A percentile compares a stretch with the other conserved stretches of the same genome.
Evolutionary conservation across 2,888 invertebrate species (phyloP).

Genomic region (Plebejus melissa): DNA sequence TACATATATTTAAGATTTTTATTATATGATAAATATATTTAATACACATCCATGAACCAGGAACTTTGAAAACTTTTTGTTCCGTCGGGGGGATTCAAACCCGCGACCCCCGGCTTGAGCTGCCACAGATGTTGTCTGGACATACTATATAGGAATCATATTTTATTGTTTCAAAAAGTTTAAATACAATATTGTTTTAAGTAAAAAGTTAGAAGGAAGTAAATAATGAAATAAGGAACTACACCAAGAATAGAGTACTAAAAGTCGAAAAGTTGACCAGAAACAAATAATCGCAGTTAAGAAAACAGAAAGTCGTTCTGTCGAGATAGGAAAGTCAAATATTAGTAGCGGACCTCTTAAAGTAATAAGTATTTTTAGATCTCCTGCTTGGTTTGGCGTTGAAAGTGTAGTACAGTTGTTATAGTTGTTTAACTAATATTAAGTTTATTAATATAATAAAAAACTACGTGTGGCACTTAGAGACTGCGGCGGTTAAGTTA

Average conservation of each 20-base stretch:
- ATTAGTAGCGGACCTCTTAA: slow-evolving; percentile 1
- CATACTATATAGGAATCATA: no score
- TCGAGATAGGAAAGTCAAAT: neutral
- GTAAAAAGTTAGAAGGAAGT: neutral
- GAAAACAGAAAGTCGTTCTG: neutral
- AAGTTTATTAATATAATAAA: no score
- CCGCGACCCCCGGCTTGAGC: no score
- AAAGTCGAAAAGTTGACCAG: slow-evolving; percentile 9
- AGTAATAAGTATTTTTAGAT: neutral
- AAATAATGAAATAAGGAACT: neutral
- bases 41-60: no score
- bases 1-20: no score
- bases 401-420: neutral
- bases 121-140: no score
- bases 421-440: no score
- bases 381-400: neutral
- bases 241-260: neutral
- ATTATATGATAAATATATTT: no score
- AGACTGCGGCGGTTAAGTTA: no score
- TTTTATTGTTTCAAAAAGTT: neutral
- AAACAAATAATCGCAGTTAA: slow-evolving; percentile 3
- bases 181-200: neutral
- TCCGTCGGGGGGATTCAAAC: no score
- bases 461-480: no score
- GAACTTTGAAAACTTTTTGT: no score